Base-by-base conservation (phyloP, 2,113 vertebrate genomes). In the Ammodytes marinus region DNA sequence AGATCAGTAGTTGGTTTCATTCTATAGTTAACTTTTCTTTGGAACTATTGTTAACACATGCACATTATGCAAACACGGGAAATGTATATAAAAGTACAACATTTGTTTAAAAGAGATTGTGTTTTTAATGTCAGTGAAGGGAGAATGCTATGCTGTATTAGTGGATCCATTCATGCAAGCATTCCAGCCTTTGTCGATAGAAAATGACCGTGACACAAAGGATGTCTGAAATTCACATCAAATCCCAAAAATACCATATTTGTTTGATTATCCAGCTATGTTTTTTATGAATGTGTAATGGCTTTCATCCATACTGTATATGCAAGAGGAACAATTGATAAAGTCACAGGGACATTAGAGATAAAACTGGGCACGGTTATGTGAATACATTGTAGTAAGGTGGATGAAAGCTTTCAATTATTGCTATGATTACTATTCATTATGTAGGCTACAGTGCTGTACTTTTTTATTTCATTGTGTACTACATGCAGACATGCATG, bases 1-100 rank as follows among this genome's bases (percentile, higher is more conserved):
- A 77, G 72, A 82, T 72, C 76, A 69, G 57, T 59, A 9, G 50
- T 61, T 79, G 64, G 84, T 58, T 52, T 67, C 35, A 37, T 57
- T 73, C 47, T 58, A 81, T 47, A 45, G 39, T 61, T 37, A 57
- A 4, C 52, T 47, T 27, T 8, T 55, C 17, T 72, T 53, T 66
- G 66, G 37, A 68, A 19, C 54, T 66, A 67, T 84, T 64, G 77
- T 43, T 54, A 58, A 66, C 40, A 39, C n/a, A 72, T 80, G 53
- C 17, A 72, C 80, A 80, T 77, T 13, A 47, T 45, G 53, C 17
- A 55, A 59, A 66, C 35, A 14, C 17, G 15, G 52, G 27, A 74
- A n/a, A 60, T 60, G 8, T 8, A 76, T 49, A 19, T 6, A 68
- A 35, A 76, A 49, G 19, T 4, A 45, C 17, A 2, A 63, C 37